phyloP scores from a whole-genome alignment of 2,113 vertebrate genomes.

The Tachuris rubrigastra region DNA sequence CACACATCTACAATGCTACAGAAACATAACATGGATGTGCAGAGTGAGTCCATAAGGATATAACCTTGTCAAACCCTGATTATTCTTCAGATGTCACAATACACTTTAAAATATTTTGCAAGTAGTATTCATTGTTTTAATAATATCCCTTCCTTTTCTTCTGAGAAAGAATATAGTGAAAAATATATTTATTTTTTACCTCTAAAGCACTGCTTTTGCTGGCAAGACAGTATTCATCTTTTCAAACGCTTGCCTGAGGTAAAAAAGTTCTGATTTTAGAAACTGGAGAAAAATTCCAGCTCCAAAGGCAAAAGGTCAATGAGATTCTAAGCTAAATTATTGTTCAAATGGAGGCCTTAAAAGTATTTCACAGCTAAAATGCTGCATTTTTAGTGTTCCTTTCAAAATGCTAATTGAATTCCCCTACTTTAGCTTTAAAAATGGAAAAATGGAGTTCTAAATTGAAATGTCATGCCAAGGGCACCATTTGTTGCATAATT shows the following conservation, averaged over 20 bases:
- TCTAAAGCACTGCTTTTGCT: background rate
- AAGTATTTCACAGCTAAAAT: slow-evolving; percentile 53
- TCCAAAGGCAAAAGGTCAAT: slow-evolving; percentile 35
- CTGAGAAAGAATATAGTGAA: background rate
- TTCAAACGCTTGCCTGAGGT: background rate
- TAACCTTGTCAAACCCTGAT: background rate
- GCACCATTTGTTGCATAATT: slow-evolving; percentile 69
- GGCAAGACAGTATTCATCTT: background rate
- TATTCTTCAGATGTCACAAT: background rate
- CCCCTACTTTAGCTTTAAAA: slow-evolving; percentile 66
- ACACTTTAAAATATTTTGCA: background rate
- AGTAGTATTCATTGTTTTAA: background rate
- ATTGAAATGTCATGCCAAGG: slow-evolving; percentile 67
- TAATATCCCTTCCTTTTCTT: background rate
- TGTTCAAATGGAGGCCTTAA: slow-evolving; percentile 43
- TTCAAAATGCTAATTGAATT: slow-evolving; percentile 73
- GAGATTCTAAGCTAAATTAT: slow-evolving; percentile 51
- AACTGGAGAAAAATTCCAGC: background rate
- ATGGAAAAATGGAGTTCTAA: slow-evolving; percentile 71
- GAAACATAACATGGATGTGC: background rate
- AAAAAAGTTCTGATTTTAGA: slow-evolving; percentile 3
- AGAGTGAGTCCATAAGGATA: background rate
- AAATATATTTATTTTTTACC: background rate
- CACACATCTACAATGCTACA: background rate
- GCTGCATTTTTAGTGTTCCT: slow-evolving; percentile 63